phyloP scores from a whole-genome alignment of 2,113 vertebrate species.

The Gobiocypris rarus region DNA sequence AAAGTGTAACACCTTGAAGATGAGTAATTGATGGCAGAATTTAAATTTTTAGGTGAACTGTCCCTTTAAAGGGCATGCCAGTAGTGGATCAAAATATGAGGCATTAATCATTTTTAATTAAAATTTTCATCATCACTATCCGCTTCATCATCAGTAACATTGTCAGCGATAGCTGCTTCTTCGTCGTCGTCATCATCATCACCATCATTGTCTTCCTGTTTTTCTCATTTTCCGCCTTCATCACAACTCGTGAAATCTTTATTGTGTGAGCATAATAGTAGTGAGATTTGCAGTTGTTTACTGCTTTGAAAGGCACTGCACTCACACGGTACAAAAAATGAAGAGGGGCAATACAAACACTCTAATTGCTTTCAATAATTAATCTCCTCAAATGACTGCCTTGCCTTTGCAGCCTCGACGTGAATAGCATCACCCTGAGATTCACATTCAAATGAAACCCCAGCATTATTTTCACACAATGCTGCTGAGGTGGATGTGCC shows the following conservation, averaged over 20 bases:
- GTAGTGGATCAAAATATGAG: not conserved
- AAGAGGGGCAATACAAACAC: constrained; percentile 35
- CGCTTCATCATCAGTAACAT: constrained; percentile 5
- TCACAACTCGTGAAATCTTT: not conserved
- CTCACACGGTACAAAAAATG: not conserved
- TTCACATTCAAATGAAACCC: not conserved
- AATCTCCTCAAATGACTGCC: constrained; percentile 34
- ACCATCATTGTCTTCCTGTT: constrained; percentile 4
- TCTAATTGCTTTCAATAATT: constrained; percentile 43
- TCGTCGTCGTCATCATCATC: not conserved
- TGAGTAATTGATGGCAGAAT: not conserved
- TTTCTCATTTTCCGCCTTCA: constrained; percentile 5
- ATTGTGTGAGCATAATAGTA: constrained; percentile 6
- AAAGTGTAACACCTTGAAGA: not conserved
- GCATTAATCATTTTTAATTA: not conserved
- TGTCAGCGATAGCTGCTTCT: not conserved
- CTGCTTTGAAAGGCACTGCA: constrained; percentile 4
- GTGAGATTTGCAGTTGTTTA: constrained; percentile 24
- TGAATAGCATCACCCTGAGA: not conserved
- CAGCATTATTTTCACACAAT: not conserved
- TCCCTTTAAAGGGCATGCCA: not conserved
- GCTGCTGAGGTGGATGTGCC: not conserved
- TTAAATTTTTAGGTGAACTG: not conserved
- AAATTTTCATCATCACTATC: not conserved
- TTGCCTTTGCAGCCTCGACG: constrained; percentile 7